Base-by-base conservation (phyloP, 2,113 vertebrate species). In the Nanorana parkeri region DNA sequence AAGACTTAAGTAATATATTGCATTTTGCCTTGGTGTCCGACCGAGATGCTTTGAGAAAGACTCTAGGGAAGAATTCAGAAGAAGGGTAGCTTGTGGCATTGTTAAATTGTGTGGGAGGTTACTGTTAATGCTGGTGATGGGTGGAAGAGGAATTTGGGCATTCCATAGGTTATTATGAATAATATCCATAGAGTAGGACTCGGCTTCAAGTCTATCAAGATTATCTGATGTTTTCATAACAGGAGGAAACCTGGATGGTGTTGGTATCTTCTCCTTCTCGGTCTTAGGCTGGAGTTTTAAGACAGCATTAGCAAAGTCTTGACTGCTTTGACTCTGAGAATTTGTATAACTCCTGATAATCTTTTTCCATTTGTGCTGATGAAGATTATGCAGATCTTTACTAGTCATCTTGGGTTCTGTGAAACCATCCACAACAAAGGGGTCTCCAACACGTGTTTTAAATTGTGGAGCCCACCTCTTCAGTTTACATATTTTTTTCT, bases 361-460 rank as follows among this genome's bases (percentile, higher is more conserved):
- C 77, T 81, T 61, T 19, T 56, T 66, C 13, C 67, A 13, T 36
- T 80, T 26, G 73, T 77, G 84, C 60, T 83, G 76, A 85, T 86
- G 51, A 17, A 72, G 20, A 68, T 20, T 60, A 81, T 26, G 51
- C 64, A 83, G 88, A 68, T 86, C 88, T 86, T 87, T 89, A 29
- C 91, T 93, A 23, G 87, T 92, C 91, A 93, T 93, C 51, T 87
- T 87, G 2, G 89, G 80, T 21, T 89, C 73, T 64, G 87, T 90
- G 76, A 92, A 95, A 24, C 94, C 91, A 77, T 95, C 93, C 29
- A 94, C 90, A 65, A 92, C 77, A 67, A 94, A 80, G 1, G 19
- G 74, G 17, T 92, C 92, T 17, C 90, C 93, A 41, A 92, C 85
- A 69, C 56, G 88, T 26, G 87, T 88, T 68, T 83, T 87, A 11